These are phyloP conservation scores for Drosophila kokeensis DNA, from an alignment of 2,888 invertebrate species.

Conservation along the genomic window DNA sequence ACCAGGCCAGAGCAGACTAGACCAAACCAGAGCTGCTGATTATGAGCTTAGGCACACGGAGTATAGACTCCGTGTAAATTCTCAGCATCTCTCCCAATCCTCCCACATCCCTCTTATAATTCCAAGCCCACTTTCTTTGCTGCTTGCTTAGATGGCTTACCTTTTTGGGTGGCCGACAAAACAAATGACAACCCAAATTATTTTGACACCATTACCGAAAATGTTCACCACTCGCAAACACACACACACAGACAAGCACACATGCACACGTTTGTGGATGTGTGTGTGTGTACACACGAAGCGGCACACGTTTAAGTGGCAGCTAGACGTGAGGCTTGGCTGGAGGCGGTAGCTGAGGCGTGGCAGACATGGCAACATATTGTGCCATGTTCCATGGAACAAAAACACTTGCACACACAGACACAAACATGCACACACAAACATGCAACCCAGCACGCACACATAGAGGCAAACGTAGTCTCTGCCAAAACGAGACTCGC, in stretches of 20 bases:
- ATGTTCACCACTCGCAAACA: slow-evolving; percentile 43
- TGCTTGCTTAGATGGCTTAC: slow-evolving; percentile 48
- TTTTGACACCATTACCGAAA: slow-evolving; percentile 79
- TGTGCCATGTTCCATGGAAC: slow-evolving; percentile 72
- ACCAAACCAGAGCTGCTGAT: slow-evolving; percentile 40
- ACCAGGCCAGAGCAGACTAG: slow-evolving; percentile 9
- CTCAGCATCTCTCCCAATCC: neutral
- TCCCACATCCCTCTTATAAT: neutral
- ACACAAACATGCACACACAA: slow-evolving; percentile 18
- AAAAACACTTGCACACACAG: slow-evolving; percentile 38
- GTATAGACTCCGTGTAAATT: slow-evolving; percentile 13
- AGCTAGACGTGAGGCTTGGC: slow-evolving; percentile 46
- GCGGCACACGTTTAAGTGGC: slow-evolving; percentile 49
- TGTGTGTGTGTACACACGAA: neutral
- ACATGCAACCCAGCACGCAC: slow-evolving; percentile 5
- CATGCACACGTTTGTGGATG: neutral
- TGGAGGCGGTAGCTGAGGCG: slow-evolving; percentile 31
- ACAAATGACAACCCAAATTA: slow-evolving; percentile 76
- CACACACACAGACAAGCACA: slow-evolving; percentile 15
- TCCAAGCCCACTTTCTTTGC: neutral
- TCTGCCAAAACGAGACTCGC: slow-evolving; percentile 25
- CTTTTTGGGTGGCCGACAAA: slow-evolving; percentile 57
- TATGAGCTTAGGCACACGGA: slow-evolving; percentile 47
- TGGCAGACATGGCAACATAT: slow-evolving; percentile 76
- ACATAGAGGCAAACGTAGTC: slow-evolving; percentile 4